Percentiles rank a stretch among this genome's conserved stretches.
Evolutionary conservation across 2,797 vertebrate species (phyloP).

Genomic region (Odontamblyopus rebecca): DNA sequence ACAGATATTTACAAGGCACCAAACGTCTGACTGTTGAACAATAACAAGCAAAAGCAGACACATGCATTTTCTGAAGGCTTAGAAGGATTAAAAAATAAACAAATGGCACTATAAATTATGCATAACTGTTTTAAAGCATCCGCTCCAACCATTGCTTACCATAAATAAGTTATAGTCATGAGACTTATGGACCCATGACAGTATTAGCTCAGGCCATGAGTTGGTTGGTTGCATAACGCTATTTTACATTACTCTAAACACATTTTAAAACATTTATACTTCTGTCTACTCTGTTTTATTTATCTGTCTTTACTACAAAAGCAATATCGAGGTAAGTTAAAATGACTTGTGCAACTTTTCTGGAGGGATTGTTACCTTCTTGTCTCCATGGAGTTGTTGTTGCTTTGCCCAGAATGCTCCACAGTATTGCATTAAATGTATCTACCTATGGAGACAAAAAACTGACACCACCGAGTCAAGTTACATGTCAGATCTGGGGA

Average conservation of each 20-base stretch:
- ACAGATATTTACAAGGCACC: neutral
- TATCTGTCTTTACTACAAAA: neutral
- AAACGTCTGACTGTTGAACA: neutral
- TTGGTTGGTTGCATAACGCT: neutral
- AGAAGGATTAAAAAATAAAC: neutral
- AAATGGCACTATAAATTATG: neutral
- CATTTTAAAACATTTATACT: neutral
- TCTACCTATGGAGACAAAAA: no score
- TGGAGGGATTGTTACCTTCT: no score
- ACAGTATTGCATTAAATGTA: no score
- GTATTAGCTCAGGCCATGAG: neutral
- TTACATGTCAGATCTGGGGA: no score
- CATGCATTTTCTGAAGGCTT: neutral
- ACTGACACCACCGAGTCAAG: no score
- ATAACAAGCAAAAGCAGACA: neutral
- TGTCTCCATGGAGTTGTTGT: no score
- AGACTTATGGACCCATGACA: neutral
- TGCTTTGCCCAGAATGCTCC: no score
- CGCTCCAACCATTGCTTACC: neutral
- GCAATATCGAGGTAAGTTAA: no score
- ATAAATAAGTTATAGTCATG: constrained; percentile 2
- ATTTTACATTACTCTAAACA: neutral
- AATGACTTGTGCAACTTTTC: no score
- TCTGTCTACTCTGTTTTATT: neutral
- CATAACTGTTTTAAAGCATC: neutral